Percentiles rank a stretch among this genome's conserved stretches.
Evolutionary conservation across 2,888 invertebrate genomes (phyloP).

Genomic region (Argyresthia albistria): DNA sequence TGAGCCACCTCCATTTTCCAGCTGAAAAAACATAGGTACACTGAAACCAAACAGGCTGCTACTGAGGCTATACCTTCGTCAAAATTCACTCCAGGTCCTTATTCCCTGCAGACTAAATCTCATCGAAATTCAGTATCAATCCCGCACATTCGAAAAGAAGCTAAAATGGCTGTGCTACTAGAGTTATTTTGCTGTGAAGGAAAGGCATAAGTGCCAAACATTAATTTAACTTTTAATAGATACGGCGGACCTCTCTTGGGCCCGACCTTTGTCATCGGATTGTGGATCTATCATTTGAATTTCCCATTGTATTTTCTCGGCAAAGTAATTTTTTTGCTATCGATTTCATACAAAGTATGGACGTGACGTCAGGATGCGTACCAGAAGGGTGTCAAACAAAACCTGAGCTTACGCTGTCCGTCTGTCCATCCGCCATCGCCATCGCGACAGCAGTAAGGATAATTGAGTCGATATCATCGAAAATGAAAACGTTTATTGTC

Average conservation of each 20-base stretch:
- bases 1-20: not conserved
- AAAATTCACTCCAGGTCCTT: not conserved
- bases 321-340: no score
- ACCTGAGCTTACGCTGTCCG: no score
- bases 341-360: no score
- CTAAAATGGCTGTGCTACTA: not conserved
- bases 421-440: no score
- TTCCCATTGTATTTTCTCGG: no score
- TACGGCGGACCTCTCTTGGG: not conserved
- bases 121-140: not conserved
- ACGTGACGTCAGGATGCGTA: no score
- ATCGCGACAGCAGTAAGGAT: no score
- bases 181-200: not conserved
- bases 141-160: not conserved
- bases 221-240: not conserved
- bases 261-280: no score
- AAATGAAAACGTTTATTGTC: no score
- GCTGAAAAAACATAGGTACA: not conserved
- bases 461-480: no score
- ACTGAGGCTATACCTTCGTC: not conserved
- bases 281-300: no score
- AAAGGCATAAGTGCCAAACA: not conserved
- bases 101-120: not conserved
- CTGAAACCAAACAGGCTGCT: not conserved
- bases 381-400: no score